Evolutionary conservation across 2,113 vertebrate species (phyloP).

Genomic region (Bufo bufo): DNA sequence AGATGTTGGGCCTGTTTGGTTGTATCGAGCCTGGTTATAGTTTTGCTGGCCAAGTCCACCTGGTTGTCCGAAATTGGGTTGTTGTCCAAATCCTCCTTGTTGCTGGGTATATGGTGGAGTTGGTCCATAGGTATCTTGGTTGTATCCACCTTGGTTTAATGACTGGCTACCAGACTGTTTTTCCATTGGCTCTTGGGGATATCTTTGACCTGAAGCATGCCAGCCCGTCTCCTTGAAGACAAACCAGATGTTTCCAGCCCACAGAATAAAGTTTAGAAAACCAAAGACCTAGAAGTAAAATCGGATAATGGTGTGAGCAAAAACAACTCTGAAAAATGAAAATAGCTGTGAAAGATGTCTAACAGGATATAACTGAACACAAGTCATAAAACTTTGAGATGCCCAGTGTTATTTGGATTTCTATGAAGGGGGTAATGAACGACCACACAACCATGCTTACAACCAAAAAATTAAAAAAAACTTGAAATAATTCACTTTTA

Average conservation of each 20-base stretch:
- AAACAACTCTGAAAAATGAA: not conserved
- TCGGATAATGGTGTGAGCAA: not conserved
- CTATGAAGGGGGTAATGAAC: too few relatives aligned
- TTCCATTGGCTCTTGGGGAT: slow-evolving; percentile 77
- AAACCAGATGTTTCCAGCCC: slow-evolving; percentile 99
- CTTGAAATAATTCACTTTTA: too few relatives aligned
- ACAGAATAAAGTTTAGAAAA: slow-evolving; percentile 97
- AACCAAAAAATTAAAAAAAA: too few relatives aligned
- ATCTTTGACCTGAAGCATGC: slow-evolving; percentile 86
- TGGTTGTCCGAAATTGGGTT: slow-evolving; percentile 84
- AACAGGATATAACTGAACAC: not conserved
- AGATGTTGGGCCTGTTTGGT: slow-evolving; percentile 81
- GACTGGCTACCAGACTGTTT: slow-evolving; percentile 82
- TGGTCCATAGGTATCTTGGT: slow-evolving; percentile 86
- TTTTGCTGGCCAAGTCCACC: slow-evolving; percentile 74
- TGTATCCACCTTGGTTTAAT: slow-evolving; percentile 78
- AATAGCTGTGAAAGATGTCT: not conserved
- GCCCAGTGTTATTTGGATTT: too few relatives aligned
- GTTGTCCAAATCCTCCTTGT: slow-evolving; percentile 73
- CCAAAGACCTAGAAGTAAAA: slow-evolving; percentile 83
- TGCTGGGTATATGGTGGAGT: slow-evolving; percentile 76
- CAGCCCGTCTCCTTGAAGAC: slow-evolving; percentile 98
- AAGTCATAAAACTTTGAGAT: too few relatives aligned
- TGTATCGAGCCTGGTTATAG: slow-evolving; percentile 64
- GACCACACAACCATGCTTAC: too few relatives aligned